These are phyloP conservation scores for Oncorhynchus keta DNA, from an alignment of 2,113 vertebrate species.

Conservation along the genomic window DNA sequence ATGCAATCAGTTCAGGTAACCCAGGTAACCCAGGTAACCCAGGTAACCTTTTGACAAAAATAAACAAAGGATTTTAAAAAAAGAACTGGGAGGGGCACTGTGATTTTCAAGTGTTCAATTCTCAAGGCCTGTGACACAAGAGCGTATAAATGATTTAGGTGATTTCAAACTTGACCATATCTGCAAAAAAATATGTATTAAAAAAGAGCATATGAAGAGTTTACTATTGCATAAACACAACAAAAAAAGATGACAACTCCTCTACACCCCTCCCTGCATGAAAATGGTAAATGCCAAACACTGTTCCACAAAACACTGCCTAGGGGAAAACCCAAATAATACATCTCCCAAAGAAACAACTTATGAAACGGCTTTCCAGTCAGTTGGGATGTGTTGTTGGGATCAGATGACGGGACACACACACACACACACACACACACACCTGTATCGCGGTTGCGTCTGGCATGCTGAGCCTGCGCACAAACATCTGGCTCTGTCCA, in stretches of 20 bases:
- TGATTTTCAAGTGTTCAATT: neutral
- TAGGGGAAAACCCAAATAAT: constrained; percentile 1
- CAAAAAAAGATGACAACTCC: neutral
- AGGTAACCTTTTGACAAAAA: neutral
- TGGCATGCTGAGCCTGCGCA: constrained; percentile 89
- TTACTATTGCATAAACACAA: neutral
- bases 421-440: constrained; percentile 54
- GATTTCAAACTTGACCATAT: neutral
- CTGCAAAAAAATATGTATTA: neutral
- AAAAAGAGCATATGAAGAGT: neutral
- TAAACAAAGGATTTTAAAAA: neutral
- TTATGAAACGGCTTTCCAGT: neutral
- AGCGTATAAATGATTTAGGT: neutral
- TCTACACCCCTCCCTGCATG: constrained; percentile 5
- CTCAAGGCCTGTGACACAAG: neutral
- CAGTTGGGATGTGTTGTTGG: neutral
- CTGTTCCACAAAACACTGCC: constrained; percentile 18
- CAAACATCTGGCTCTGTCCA: constrained; percentile 88
- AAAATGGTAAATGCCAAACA: constrained; percentile 31
- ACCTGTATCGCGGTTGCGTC: constrained; percentile 77
- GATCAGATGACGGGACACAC: constrained; percentile 7
- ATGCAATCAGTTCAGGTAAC: neutral
- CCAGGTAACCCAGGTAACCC: neutral
- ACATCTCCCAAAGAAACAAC: no score
- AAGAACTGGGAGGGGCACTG: constrained; percentile 6